Percentiles rank a stretch among this genome's conserved stretches.
These are phyloP conservation scores for Lytechinus variegatus DNA, from an alignment of 35 echinoderm and acorn worm genomes.

Conservation along the genomic window DNA sequence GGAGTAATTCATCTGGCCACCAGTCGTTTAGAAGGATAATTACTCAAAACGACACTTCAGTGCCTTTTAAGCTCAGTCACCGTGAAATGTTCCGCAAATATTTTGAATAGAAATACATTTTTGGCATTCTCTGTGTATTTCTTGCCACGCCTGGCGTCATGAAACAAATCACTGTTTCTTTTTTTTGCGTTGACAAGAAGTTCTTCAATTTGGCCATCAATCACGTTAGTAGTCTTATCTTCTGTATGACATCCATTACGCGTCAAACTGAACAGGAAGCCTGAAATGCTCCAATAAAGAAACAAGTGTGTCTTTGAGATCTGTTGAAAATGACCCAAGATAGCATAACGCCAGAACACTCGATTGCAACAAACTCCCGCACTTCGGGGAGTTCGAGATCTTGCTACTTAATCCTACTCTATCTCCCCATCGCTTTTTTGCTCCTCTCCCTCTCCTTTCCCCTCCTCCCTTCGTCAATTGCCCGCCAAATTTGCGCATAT, in stretches of 20 bases:
- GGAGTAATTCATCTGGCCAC: neutral
- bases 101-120: constrained; percentile 31
- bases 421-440: neutral
- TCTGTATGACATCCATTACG: neutral
- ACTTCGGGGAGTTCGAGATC: constrained; percentile 19
- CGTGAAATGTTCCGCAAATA: constrained; percentile 34
- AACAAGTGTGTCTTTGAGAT: neutral
- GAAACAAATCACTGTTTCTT: constrained; percentile 28
- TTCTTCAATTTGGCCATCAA: neutral
- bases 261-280: neutral
- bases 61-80: neutral
- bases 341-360: neutral
- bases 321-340: constrained; percentile 7
- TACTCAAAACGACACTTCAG: constrained; percentile 45
- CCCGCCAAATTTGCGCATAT: constrained; percentile 42
- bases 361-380: neutral
- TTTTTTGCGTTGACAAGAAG: neutral
- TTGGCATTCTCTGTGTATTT: neutral
- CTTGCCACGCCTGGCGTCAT: constrained; percentile 29
- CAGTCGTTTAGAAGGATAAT: constrained; percentile 21
- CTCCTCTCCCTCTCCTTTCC: neutral
- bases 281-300: neutral
- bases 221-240: neutral
- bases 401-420: neutral
- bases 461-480: neutral